Conservation (phyloP, 1,140 invertebrate genomes). For the Macrotrachela quadricornifera region DNA sequence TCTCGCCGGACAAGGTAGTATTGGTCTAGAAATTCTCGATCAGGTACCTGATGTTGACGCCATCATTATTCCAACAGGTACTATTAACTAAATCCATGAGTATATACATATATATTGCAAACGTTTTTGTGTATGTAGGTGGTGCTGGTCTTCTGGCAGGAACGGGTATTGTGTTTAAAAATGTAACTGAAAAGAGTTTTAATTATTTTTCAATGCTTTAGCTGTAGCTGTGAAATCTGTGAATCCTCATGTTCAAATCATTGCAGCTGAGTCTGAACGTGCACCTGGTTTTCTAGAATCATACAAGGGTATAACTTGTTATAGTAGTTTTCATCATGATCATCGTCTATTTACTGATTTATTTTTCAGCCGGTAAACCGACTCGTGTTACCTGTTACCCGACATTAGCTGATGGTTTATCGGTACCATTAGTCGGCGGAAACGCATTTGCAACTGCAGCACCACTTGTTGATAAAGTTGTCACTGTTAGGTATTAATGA, state of each 20-base stretch:
- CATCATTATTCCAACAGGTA: slow-evolving; percentile 44
- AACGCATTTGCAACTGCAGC: slow-evolving; percentile 61
- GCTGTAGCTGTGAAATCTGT: slow-evolving; percentile 64
- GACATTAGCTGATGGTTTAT: slow-evolving; percentile 65
- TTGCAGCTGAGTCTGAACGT: slow-evolving; percentile 63
- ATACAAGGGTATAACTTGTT: slow-evolving; percentile 21
- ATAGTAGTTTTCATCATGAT: too few species aligned
- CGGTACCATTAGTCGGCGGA: slow-evolving; percentile 64
- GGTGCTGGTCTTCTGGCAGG: slow-evolving; percentile 71
- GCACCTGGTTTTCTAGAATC: slow-evolving; percentile 61
- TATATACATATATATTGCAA: too few species aligned
- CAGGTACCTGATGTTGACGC: slow-evolving; percentile 40
- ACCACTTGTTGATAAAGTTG: slow-evolving; percentile 56
- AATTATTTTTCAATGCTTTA: too few species aligned
- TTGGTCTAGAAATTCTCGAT: slow-evolving; percentile 69
- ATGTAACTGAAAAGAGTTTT: too few species aligned
- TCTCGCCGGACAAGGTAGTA: slow-evolving; percentile 72
- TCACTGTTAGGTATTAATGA: slow-evolving; percentile 23
- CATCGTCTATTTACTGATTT: too few species aligned
- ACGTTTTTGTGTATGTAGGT: slow-evolving; percentile 24
- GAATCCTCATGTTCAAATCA: slow-evolving; percentile 46
- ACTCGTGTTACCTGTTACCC: slow-evolving; percentile 44
- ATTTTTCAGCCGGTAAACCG: slow-evolving; percentile 38
- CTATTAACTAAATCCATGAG: too few species aligned
- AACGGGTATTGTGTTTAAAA: too few species aligned